Conservation (phyloP, 2,797 vertebrate genomes). For the Cryptoblepharus egeriae region DNA sequence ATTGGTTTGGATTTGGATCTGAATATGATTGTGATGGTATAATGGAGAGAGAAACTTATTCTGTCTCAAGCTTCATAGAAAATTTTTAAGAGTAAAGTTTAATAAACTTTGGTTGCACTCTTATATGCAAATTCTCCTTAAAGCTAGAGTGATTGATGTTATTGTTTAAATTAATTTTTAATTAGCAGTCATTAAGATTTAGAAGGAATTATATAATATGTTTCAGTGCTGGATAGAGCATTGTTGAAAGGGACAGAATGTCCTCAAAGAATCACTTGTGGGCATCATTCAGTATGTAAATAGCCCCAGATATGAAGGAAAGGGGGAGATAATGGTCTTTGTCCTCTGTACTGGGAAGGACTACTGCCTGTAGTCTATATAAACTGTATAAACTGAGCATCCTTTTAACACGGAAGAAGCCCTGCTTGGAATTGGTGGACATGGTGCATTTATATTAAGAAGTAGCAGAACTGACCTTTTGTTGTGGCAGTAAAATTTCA, state of each 20-base stretch:
- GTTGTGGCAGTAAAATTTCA: too few species aligned
- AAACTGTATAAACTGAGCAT: too few species aligned
- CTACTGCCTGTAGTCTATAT: slow-evolving; percentile 1
- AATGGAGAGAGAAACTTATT: too few species aligned
- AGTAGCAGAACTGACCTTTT: too few species aligned
- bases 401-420: background rate
- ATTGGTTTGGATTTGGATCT: too few species aligned
- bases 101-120: slow-evolving; percentile 9
- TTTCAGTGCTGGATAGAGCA: slow-evolving; percentile 58
- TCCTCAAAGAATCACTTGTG: slow-evolving; percentile 69
- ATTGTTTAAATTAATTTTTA: slow-evolving; percentile 40
- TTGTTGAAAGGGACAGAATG: slow-evolving; percentile 64
- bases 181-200: slow-evolving; percentile 54
- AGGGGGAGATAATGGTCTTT: slow-evolving; percentile 48
- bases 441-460: background rate
- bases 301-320: slow-evolving; percentile 56
- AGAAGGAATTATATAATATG: slow-evolving; percentile 42
- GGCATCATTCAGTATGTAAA: slow-evolving; percentile 33
- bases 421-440: background rate
- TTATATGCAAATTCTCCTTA: slow-evolving; percentile 30
- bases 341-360: slow-evolving; percentile 47
- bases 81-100: too few species aligned
- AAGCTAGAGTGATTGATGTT: slow-evolving; percentile 43
- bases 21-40: too few species aligned
- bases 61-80: background rate